These are phyloP conservation scores for Lepidurus arcticus DNA, from an alignment of 1,140 invertebrate species.

Conservation along the genomic window DNA sequence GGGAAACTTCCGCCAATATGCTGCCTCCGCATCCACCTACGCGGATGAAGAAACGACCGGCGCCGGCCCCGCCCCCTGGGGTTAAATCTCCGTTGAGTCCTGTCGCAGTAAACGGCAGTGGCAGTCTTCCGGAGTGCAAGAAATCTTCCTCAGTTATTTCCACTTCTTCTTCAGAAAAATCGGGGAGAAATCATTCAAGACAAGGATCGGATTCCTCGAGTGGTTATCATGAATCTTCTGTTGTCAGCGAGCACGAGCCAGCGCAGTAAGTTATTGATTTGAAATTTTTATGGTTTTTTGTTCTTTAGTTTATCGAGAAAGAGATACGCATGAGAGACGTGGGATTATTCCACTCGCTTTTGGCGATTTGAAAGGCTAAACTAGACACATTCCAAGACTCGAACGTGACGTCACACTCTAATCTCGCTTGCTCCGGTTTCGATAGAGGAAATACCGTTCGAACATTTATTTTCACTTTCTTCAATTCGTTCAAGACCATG, in stretches of 20 bases:
- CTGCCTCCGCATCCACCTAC: constrained; percentile 25
- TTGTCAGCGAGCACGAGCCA: constrained; percentile 53
- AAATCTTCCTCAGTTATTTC: constrained; percentile 28
- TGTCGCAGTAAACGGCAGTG: background rate
- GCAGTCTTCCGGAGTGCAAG: constrained; percentile 10
- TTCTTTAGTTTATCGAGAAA: background rate
- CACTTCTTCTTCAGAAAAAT: constrained; percentile 25
- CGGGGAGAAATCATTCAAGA: constrained; percentile 55
- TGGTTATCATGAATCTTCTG: constrained; percentile 66
- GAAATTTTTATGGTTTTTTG: background rate
- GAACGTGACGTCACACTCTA: too few species aligned
- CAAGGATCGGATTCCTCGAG: constrained; percentile 66
- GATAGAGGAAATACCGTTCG: too few species aligned
- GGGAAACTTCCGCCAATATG: background rate
- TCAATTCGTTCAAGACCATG: too few species aligned
- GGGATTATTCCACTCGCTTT: too few species aligned
- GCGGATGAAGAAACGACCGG: constrained; percentile 40
- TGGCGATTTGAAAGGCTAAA: too few species aligned
- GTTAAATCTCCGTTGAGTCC: constrained; percentile 19
- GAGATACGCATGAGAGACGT: background rate
- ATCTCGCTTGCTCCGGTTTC: too few species aligned
- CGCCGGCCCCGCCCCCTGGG: constrained; percentile 39
- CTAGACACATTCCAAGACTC: too few species aligned
- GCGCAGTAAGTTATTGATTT: constrained; percentile 38
- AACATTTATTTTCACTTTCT: too few species aligned